Base-by-base conservation (phyloP, 2,888 invertebrate genomes). In the Agrochola lota region DNA sequence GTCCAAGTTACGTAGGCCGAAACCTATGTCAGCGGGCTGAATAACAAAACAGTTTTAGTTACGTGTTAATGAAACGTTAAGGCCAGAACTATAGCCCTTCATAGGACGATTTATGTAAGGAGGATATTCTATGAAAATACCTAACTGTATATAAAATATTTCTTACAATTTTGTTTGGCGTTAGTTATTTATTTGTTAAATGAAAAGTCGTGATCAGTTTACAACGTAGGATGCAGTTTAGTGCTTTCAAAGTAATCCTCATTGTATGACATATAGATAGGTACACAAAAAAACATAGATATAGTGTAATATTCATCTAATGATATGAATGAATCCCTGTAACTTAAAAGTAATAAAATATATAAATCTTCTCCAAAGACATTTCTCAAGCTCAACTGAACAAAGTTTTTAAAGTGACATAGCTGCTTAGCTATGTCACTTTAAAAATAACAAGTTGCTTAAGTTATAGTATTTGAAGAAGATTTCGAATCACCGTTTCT, bases 1-100 rank as follows among this genome's bases (percentile, higher is more conserved):
- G 90, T 96, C 96, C 95, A 96, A 89, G 93, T 95, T 95, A 92
- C 94, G 94, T 69, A 96, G 95, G 90, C 95, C 95, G 93, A 95
- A 94, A 91, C 94, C 94, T 93, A 95, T 92, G 90, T 96, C 96
- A 89, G 94, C 92, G 84, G 95, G 94, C 96, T 96, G 92, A 88
- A 95, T 88, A 95, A 93, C 86, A 94, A 93, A 94, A 88, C 88
- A 80, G 88, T 89, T 91, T 90, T 81, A 83, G 85, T 88, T 80
- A 86, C 76, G 77, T 78, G 68, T 74, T 80, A 68, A 79, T 80
- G 67, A 76, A 83, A 89, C 87, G 84, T 83, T 86, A 84, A 90
- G 88, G 86, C 89, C 88, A 88, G 87, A 86, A 89, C 85, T 88
- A 85, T 80, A 87, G 82, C 84, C 84, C 83, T 85, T 88, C 84